phyloP scores from a whole-genome alignment of 2,888 invertebrate genomes.

The Ichneumoninae sp. region DNA sequence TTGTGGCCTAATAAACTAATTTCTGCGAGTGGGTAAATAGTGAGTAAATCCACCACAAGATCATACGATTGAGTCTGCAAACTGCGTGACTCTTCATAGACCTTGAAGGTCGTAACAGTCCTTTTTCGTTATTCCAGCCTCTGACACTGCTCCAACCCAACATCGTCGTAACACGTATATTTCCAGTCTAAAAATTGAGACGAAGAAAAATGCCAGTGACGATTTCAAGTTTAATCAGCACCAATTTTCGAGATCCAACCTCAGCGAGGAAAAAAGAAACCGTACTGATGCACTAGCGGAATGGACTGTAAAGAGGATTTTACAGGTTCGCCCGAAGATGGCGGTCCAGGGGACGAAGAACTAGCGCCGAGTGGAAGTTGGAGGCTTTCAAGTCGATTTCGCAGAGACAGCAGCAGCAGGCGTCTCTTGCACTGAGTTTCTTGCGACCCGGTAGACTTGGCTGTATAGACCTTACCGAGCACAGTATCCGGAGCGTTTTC shows the following conservation, averaged over 20 bases:
- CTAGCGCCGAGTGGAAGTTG: slow-evolving; percentile 1
- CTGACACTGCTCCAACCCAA: too few relatives aligned
- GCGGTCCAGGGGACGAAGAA: not conserved
- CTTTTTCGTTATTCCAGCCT: too few relatives aligned
- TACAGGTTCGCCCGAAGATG: not conserved
- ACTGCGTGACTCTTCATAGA: too few relatives aligned
- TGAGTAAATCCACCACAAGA: too few relatives aligned
- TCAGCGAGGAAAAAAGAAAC: not conserved
- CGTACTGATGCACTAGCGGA: not conserved
- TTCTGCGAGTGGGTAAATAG: too few relatives aligned
- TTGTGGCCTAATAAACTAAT: too few relatives aligned
- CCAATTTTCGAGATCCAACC: not conserved
- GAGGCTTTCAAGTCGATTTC: slow-evolving; percentile 23
- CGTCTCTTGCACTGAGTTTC: slow-evolving; percentile 50
- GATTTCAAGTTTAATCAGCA: not conserved
- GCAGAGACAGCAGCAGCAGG: slow-evolving; percentile 44
- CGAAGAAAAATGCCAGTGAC: too few relatives aligned
- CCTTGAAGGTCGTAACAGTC: too few relatives aligned
- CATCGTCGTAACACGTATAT: too few relatives aligned
- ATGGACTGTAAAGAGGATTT: not conserved
- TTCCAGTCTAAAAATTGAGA: too few relatives aligned
- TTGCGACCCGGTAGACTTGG: slow-evolving; percentile 47
- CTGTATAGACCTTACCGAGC: slow-evolving; percentile 21
- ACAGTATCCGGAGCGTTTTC: slow-evolving; percentile 60
- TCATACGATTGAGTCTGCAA: too few relatives aligned